Evolutionary conservation across 2,888 invertebrate species (phyloP).

Genomic region (Tetheella fluctuosa): DNA sequence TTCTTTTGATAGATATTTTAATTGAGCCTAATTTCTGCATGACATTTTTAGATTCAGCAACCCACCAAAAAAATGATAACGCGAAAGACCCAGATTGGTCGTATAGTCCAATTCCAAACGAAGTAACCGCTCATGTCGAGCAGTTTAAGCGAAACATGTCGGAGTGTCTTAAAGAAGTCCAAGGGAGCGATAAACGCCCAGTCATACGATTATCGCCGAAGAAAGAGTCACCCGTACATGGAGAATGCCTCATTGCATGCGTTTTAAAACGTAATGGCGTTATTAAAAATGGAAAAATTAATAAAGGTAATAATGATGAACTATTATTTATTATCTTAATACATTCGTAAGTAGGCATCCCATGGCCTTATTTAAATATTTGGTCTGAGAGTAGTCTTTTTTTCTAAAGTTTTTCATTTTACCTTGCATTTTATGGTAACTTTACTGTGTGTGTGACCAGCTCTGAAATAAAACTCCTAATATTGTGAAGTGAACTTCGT

Average conservation of each 20-base stretch:
- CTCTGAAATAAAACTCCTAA: too few species aligned
- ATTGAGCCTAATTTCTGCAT: background rate
- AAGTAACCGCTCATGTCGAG: slow-evolving; percentile 55
- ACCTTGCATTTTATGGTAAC: too few species aligned
- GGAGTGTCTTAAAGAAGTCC: slow-evolving; percentile 73
- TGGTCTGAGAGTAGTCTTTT: too few species aligned
- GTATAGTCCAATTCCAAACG: slow-evolving; percentile 71
- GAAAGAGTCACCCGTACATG: slow-evolving; percentile 69
- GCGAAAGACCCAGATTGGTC: slow-evolving; percentile 77
- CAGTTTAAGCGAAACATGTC: slow-evolving; percentile 74
- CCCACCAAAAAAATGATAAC: slow-evolving; percentile 35
- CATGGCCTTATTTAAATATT: too few species aligned
- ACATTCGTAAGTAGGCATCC: too few species aligned
- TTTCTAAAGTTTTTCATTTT: too few species aligned
- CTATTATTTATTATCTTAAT: too few species aligned
- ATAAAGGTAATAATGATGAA: slow-evolving; percentile 58
- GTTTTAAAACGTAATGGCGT: slow-evolving; percentile 72
- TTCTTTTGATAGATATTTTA: background rate
- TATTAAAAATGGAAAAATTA: slow-evolving; percentile 65
- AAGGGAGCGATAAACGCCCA: slow-evolving; percentile 56
- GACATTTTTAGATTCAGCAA: slow-evolving; percentile 15
- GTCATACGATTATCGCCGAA: slow-evolving; percentile 67
- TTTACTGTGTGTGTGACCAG: too few species aligned
- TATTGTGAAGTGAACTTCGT: too few species aligned
- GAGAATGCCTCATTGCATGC: slow-evolving; percentile 75